Evolutionary conservation across 2,797 vertebrate genomes (phyloP), one percentile per base, ranked within the genome.

Genomic region (Lacerta bilineata): DNA sequence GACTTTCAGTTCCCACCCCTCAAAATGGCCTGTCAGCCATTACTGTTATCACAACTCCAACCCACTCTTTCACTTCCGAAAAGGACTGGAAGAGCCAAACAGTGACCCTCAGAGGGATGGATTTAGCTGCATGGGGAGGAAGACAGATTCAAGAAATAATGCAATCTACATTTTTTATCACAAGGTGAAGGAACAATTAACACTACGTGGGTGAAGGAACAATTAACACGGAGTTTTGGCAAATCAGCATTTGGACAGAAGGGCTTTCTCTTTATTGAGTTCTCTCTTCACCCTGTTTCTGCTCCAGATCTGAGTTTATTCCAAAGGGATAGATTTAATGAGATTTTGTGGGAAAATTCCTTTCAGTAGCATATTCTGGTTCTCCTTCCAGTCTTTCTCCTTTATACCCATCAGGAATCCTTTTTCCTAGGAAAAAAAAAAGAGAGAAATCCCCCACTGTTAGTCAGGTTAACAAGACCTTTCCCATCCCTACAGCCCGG

Each of bases 351-450:
- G 36, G 64, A 97, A 93, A 6, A 43, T 78, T 85, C 97, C 97
- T 25, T 94, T 96, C 84, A 94, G 95, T 36, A 92, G 87, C 55
- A 96, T 76, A 88, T 96, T 95, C 55, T 77, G 74, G 88, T 97
- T 95, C 90, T 88, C 91, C 69, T 93, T 96, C 92, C 94, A 95
- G 91, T 93, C 96, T 90, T 96, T 94, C 92, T 97, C 97, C 46
- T 94, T 96, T n/a, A 96, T 29, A 4, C 94, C 96, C 81, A 15
- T 97, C 88, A 96, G 83, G 75, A 94, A 91, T 84, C 92, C 94
- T 1, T 95, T 95, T 90, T 96, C 94, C 95, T 96, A 91, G 55
- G n/a, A n/a, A 79, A 81, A 89, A 80, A 55, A 59, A 88, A 43
- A 66, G 2, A 43, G 50, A 55, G 13, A 55, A 55, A 55, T 55